phyloP scores from a whole-genome alignment of 30 jellyfish, hydroid and myxozoan species.

The Nemopilema nomurai region DNA sequence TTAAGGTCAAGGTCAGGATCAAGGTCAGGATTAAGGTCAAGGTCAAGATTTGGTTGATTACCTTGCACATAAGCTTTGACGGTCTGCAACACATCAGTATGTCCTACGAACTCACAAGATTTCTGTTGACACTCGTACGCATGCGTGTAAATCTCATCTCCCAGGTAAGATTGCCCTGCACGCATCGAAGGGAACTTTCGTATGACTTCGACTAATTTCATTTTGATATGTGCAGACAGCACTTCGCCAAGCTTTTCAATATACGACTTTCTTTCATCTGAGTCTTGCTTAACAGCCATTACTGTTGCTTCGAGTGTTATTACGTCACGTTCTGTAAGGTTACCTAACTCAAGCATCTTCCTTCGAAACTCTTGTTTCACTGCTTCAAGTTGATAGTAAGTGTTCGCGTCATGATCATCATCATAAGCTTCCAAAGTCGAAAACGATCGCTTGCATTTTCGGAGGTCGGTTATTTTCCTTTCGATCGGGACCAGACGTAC shows the following conservation, averaged over 20 bases:
- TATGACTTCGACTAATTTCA: slow-evolving; percentile 27
- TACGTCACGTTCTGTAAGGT: slow-evolving; percentile 14
- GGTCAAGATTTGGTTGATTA: too few relatives aligned
- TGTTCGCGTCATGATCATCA: slow-evolving; percentile 55
- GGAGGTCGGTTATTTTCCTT: slow-evolving; percentile 11
- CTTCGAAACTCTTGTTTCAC: slow-evolving; percentile 28
- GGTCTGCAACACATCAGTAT: slow-evolving; percentile 36
- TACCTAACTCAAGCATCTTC: neutral
- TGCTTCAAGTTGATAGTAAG: slow-evolving; percentile 55
- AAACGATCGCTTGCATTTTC: slow-evolving; percentile 11
- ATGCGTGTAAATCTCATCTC: slow-evolving; percentile 45
- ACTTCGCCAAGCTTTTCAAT: neutral
- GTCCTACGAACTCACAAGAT: slow-evolving; percentile 3
- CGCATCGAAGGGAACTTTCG: slow-evolving; percentile 26
- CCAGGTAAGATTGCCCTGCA: neutral
- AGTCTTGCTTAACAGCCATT: slow-evolving; percentile 7
- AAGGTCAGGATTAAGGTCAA: too few relatives aligned
- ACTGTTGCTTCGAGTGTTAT: slow-evolving; percentile 10
- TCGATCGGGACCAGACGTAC: slow-evolving; percentile 20
- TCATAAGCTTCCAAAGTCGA: slow-evolving; percentile 45
- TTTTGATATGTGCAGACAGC: slow-evolving; percentile 6
- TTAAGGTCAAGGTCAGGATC: too few relatives aligned
- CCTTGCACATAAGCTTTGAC: slow-evolving; percentile 61
- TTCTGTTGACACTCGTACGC: slow-evolving; percentile 25
- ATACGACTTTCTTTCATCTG: neutral